Evolutionary conservation across 2,888 invertebrate species (phyloP).

Genomic region (Xestia sexstrigata): DNA sequence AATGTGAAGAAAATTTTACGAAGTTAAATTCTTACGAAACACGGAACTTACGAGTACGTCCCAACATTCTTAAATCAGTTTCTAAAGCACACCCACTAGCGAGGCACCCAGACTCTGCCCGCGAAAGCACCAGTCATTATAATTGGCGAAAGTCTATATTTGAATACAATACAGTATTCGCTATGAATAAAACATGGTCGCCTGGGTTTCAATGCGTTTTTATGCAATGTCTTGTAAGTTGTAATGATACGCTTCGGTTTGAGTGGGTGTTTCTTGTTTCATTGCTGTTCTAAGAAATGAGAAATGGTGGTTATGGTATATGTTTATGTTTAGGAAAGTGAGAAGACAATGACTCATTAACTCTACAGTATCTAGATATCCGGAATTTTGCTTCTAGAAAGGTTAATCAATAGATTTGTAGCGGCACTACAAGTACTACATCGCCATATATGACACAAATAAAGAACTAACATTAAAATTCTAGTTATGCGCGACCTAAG

Average conservation of each 20-base stretch:
- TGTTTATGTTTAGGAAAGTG: slow-evolving; percentile 2
- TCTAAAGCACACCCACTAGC: slow-evolving; percentile 72
- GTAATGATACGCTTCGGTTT: slow-evolving; percentile 72
- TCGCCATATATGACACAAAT: too few relatives aligned
- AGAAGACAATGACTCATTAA: slow-evolving; percentile 6
- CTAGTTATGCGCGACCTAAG: too few relatives aligned
- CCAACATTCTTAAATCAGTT: slow-evolving; percentile 57
- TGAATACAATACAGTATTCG: slow-evolving; percentile 88
- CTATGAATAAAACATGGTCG: slow-evolving; percentile 86
- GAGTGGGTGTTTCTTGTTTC: slow-evolving; percentile 62
- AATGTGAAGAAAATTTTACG: too few relatives aligned
- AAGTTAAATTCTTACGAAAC: too few relatives aligned
- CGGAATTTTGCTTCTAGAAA: background rate
- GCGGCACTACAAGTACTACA: too few relatives aligned
- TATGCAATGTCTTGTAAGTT: slow-evolving; percentile 82
- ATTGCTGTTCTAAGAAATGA: slow-evolving; percentile 57
- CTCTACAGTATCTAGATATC: too few relatives aligned
- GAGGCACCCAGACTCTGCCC: slow-evolving; percentile 74
- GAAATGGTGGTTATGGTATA: slow-evolving; percentile 35
- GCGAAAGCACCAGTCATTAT: slow-evolving; percentile 81
- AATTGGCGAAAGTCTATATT: slow-evolving; percentile 89
- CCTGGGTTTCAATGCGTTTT: slow-evolving; percentile 75
- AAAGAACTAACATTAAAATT: too few relatives aligned
- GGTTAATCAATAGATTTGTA: background rate
- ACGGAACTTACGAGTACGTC: slow-evolving; percentile 11